Evolutionary conservation across 2,797 vertebrate genomes (phyloP), one percentile per base, ranked within the genome.

Genomic region (Erethizon dorsatum): DNA sequence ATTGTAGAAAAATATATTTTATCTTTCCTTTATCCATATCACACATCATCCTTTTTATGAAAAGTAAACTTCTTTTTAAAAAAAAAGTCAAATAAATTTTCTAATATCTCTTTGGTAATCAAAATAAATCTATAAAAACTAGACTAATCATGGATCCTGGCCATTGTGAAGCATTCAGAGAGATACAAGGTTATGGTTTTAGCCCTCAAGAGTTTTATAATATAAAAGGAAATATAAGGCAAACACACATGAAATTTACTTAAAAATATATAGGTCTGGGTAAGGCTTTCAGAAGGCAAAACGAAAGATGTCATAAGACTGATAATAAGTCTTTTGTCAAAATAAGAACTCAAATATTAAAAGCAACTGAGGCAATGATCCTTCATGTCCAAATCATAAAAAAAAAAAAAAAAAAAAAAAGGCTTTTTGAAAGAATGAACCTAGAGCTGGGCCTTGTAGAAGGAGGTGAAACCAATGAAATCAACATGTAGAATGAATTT

Each of bases 61-160:
- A 93, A 83, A 88, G 24, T 52, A 93, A 94, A 88, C 10, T 31
- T 83, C 91, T 90, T 50, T 41, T 37, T 33, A 41, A 79, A 79
- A 52, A 86, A 45, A 84, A 85, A 82, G 37, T 83, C 61, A 91
- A 54, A 94, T 69, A 83, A 37, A 69, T 83, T 87, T 88, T 92
- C 88, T 69, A 95, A 65, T 91, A 90, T 85, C 11, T 93, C 80
- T 95, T 94, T 54, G 22, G 78, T 90, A 67, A 94, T 95, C 63
- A 94, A 97, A 97, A 80, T 61, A 96, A 94, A 97, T 92, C 71
- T 78, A 88, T 22, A 57, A 95, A 96, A 94, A 31, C 28, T 47
- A 33, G 91, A 93, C 14, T 61, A 57, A 91, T 56, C 12, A 24
- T 65, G 50, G 69, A 84, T 37, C 4, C 26, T 82, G 24, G 73